Percentiles rank a stretch among this genome's conserved stretches.
Evolutionary conservation across 2,888 invertebrate species (phyloP).

Genomic region (Nemotelus nigrinus): DNA sequence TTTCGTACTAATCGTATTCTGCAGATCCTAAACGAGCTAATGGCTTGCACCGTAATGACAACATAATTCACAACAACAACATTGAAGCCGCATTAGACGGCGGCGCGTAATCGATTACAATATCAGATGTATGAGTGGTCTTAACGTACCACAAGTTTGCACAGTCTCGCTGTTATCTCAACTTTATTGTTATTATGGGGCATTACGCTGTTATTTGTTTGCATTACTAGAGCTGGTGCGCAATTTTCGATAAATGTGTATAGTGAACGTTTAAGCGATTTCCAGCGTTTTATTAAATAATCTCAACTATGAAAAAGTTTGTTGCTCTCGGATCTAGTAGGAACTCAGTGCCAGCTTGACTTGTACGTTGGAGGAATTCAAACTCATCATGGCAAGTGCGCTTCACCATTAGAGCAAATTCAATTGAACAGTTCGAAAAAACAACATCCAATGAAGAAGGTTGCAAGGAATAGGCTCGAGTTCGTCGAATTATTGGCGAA

Average conservation of each 20-base stretch:
- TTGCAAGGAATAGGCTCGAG: not conserved
- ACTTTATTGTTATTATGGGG: conserved; percentile 16
- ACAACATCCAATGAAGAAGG: not conserved
- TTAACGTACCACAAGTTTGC: not conserved
- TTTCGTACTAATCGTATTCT: too few species aligned
- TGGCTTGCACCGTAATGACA: too few species aligned
- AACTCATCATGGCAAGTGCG: not conserved
- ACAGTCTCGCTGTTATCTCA: not conserved
- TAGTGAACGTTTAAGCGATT: conserved; percentile 12
- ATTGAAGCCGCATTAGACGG: too few species aligned
- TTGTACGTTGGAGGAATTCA: too few species aligned
- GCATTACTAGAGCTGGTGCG: not conserved
- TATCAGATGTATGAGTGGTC: too few species aligned
- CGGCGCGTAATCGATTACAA: too few species aligned
- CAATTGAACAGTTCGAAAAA: not conserved
- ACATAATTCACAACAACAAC: too few species aligned
- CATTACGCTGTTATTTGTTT: conserved; percentile 29
- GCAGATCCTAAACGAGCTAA: too few species aligned
- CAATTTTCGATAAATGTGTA: conserved; percentile 7
- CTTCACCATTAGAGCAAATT: conserved; percentile 9
- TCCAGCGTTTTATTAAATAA: conserved; percentile 21
- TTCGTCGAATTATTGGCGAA: not conserved
- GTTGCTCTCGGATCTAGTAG: too few species aligned
- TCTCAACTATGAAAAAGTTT: not conserved
- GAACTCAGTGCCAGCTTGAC: too few species aligned